A percentile compares a stretch with the other conserved stretches of the same genome.
phyloP scores from a whole-genome alignment of 2,113 vertebrate species.

The Cyanoramphus novaezelandiae region DNA sequence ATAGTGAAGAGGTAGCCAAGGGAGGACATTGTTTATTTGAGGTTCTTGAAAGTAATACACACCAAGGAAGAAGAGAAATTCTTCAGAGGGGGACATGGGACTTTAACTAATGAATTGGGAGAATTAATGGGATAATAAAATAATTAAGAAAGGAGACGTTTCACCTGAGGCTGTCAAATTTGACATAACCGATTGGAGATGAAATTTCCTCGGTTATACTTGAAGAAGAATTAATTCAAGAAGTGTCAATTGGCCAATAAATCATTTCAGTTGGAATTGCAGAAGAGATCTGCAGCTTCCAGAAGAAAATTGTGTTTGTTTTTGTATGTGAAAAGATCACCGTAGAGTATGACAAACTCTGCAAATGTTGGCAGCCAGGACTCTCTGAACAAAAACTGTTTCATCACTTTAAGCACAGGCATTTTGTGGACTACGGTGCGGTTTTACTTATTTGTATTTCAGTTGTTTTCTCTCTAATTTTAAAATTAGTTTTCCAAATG shows the following conservation, averaged over 20 bases:
- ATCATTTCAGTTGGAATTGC: slow-evolving; percentile 34
- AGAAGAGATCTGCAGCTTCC: slow-evolving; percentile 14
- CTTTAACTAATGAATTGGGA: slow-evolving; percentile 21
- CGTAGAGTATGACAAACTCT: background rate
- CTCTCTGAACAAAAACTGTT: background rate
- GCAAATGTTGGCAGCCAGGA: slow-evolving; percentile 1
- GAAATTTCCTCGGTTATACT: slow-evolving; percentile 53
- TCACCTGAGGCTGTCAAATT: slow-evolving; percentile 50
- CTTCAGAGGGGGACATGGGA: background rate
- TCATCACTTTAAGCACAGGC: background rate
- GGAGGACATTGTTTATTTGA: slow-evolving; percentile 5
- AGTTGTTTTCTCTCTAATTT: background rate
- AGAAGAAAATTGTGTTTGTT: slow-evolving; percentile 39
- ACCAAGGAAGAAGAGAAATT: slow-evolving; percentile 3
- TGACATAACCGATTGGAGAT: slow-evolving; percentile 30
- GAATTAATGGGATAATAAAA: slow-evolving; percentile 58
- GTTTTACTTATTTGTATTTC: background rate
- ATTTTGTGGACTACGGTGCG: background rate
- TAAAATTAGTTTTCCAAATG: background rate
- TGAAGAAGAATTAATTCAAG: slow-evolving; percentile 42
- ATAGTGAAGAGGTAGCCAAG: background rate
- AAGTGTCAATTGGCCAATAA: slow-evolving; percentile 44
- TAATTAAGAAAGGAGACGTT: slow-evolving; percentile 60
- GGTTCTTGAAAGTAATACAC: background rate
- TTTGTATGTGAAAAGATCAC: slow-evolving; percentile 11